Base-by-base conservation (phyloP, 2,113 vertebrate genomes). In the Natator depressus region DNA sequence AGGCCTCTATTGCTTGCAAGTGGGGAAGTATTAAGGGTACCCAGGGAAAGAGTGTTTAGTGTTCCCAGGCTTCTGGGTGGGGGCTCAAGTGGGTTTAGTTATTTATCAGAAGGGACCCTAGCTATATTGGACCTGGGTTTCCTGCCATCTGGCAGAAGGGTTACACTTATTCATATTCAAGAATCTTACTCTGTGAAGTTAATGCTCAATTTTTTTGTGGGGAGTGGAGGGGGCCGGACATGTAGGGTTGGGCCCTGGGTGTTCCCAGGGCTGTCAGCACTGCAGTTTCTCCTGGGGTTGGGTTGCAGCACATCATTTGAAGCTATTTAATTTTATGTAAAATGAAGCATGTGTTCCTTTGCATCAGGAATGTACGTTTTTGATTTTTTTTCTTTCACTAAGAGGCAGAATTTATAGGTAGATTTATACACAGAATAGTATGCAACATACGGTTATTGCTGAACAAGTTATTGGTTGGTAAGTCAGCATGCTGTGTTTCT, bases 381-480 rank as follows among this genome's bases (percentile, higher is more conserved):
- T 38, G 17, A 8, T 0, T 8, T 5, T 94, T 90, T 87, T 42
- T 80, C 12, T 46, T 89, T 85, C 84, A 89, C 0, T 42, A 7
- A 5, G 46, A 83, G 49, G 20, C 24, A 83, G 1, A 12, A 16
- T 8, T 59, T 87, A 16, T 35, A 94, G 87, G 93, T 96, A 90
- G 62, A 90, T 46, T 27, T 76, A 27, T 13, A 7, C 0, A 31
- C 14, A 78, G 81, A 27, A n/a, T 1, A 86, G 14, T 24, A 16
- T 19, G 5, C 2, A 20, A 31, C 75, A 79, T 88, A 81, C 55
- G 81, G 84, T 85, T 75, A 87, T 55, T 59, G 59, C 87, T 95
- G 94, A 83, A 51, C 84, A 97, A 93, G 47, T 87, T 54, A 22
- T 89, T 93, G 90, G n/a, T 85, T 95, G 93, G 87, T 85, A 81